These are phyloP conservation scores for Petrophora chlorosata DNA, from an alignment of 2,888 invertebrate genomes.

Conservation along the genomic window DNA sequence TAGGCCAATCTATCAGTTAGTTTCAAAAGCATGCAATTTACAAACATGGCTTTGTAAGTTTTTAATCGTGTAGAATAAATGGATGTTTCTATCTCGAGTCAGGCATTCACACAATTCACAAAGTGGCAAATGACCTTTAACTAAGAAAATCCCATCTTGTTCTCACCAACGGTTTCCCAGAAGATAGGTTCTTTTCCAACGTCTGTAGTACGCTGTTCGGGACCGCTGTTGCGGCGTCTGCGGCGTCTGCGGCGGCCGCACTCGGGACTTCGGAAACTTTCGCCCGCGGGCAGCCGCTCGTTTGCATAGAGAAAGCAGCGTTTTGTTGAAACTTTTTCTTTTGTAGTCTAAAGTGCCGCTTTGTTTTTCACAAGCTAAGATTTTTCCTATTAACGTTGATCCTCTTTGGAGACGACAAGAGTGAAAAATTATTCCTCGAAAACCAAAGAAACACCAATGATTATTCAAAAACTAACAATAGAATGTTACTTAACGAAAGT, in stretches of 20 bases:
- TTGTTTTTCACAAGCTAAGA: slow-evolving; percentile 57
- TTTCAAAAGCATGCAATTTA: no score
- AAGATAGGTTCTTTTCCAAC: neutral
- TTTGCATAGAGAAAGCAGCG: slow-evolving; percentile 74
- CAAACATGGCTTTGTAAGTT: no score
- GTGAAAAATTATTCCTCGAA: neutral
- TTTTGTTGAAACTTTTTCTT: slow-evolving; percentile 69
- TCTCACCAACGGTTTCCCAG: neutral
- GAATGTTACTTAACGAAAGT: no score
- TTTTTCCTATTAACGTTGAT: slow-evolving; percentile 23
- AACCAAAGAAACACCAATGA: no score
- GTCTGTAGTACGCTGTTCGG: slow-evolving; percentile 21
- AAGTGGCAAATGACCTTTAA: no score
- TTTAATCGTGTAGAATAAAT: no score
- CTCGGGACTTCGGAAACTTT: slow-evolving; percentile 56
- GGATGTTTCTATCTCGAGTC: no score
- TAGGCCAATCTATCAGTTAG: no score
- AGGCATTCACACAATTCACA: no score
- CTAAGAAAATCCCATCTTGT: no score
- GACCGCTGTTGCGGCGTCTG: slow-evolving; percentile 27
- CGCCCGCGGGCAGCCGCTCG: slow-evolving; percentile 51
- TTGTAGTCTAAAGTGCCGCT: slow-evolving; percentile 63
- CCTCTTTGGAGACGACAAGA: slow-evolving; percentile 30
- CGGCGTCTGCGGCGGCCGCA: slow-evolving; percentile 24
- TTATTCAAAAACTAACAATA: no score